Evolutionary conservation across 2,797 vertebrate genomes (phyloP).

Genomic region (Clarias fuscus): DNA sequence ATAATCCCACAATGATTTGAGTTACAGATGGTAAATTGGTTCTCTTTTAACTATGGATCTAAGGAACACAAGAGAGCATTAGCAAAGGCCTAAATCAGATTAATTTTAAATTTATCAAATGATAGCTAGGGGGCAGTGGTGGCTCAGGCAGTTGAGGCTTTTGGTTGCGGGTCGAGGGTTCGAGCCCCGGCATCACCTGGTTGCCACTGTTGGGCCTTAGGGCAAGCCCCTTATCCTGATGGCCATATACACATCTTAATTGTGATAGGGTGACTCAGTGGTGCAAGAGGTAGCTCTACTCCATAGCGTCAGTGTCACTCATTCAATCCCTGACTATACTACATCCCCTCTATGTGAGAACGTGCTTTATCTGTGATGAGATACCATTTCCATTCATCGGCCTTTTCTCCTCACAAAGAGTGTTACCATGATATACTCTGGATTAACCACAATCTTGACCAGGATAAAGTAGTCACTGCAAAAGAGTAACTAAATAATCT

Average conservation of each 20-base stretch:
- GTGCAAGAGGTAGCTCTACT: neutral
- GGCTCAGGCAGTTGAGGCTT: no score
- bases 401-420: neutral
- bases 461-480: neutral
- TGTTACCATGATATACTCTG: neutral
- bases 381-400: neutral
- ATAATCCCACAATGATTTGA: neutral
- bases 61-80: neutral
- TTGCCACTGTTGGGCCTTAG: no score
- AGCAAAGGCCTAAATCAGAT: neutral
- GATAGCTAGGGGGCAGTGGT: neutral
- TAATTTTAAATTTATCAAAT: neutral
- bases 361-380: neutral
- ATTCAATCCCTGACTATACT: neutral
- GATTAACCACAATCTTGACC: neutral
- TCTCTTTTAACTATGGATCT: neutral
- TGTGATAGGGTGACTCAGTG: neutral
- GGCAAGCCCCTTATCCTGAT: no score
- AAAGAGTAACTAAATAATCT: neutral
- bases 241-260: no score
- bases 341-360: neutral
- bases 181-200: no score
- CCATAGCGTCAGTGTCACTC: neutral
- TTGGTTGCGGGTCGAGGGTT: no score
- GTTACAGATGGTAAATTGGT: neutral